Percentiles rank a stretch among this genome's conserved stretches.
phyloP scores from a whole-genome alignment of 2,113 vertebrate species.

The Nymphicus hollandicus region DNA sequence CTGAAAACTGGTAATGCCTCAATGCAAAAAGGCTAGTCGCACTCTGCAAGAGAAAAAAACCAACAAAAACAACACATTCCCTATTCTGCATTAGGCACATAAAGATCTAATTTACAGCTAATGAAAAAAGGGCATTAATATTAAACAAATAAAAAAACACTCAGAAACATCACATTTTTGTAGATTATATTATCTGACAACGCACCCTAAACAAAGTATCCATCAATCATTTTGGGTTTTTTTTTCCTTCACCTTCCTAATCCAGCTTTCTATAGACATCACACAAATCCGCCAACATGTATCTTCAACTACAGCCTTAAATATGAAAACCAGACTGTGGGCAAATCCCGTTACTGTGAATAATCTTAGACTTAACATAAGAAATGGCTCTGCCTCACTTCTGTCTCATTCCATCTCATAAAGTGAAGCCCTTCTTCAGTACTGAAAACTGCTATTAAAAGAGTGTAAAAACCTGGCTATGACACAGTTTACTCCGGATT shows the following conservation, averaged over 20 bases:
- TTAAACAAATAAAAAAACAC: not conserved
- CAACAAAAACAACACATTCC: not conserved
- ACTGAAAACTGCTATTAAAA: not conserved
- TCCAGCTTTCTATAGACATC: not conserved
- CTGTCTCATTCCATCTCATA: not conserved
- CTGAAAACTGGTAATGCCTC: not conserved
- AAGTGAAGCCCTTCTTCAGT: not conserved
- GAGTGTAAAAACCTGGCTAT: not conserved
- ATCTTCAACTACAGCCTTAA: not conserved
- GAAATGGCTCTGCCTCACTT: not conserved
- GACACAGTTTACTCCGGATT: not conserved
- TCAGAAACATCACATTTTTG: not conserved
- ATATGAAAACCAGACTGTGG: not conserved
- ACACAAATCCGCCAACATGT: not conserved
- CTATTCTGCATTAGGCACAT: not conserved
- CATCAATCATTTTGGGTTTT: fast-evolving
- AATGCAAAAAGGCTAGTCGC: not conserved
- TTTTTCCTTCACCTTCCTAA: not conserved
- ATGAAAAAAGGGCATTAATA: not conserved
- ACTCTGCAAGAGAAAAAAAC: not conserved
- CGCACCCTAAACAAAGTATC: not conserved
- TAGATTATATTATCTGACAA: not conserved
- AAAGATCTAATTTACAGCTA: not conserved
- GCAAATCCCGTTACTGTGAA: not conserved
- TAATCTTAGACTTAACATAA: not conserved